Base-by-base conservation (phyloP, 2,113 vertebrate species). In the human region DNA sequence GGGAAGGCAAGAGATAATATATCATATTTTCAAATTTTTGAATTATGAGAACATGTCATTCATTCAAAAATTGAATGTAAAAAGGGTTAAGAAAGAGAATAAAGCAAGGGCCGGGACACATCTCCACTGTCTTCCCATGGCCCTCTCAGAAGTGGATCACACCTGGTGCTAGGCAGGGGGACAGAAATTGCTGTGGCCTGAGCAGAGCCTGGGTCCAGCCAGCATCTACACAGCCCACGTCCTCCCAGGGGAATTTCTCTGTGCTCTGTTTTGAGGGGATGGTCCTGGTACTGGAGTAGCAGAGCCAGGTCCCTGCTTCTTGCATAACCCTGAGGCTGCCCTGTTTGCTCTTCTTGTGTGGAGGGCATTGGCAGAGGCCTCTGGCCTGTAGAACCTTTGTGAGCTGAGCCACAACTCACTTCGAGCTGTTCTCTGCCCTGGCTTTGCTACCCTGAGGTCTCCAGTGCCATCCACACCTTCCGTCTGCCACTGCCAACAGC, bases 271-370 rank as follows among this genome's bases (percentile, higher is more conserved):
- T 50, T 30, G 23, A 40, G 16, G 8, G 22, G 8, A 6, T 20
- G 11, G 22, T 52, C 45, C 45, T 3, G 0, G 12, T 22, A 17
- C 66, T 27, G 40, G 32, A 13, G 40, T 22, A 17, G 8, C 11
- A 2, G 68, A 25, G 16, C 43, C 6, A n/a, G 10, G 59, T 14
- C 35, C 43, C 23, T 25, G 30, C 55, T 59, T 48, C 22, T 22
- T 5, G 22, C 35, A 14, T 5, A 5, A 5, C 20, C 5, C 40
- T 35, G 18, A 48, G 64, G 70, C 3, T 6, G 27, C 30, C 45
- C 0, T 0, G 0, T 61, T 38, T 38, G 23, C 13, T 61, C 16
- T 30, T 32, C 16, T 4, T 11, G 7, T 38, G 50, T 43, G 38
- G 22, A 2, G 27, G 79, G 2, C 7, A 1, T 17, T 27, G 1